Evolutionary conservation across 1,140 invertebrate genomes (phyloP), one percentile per base, ranked within the genome.

Genomic region (Babylonia areolata): DNA sequence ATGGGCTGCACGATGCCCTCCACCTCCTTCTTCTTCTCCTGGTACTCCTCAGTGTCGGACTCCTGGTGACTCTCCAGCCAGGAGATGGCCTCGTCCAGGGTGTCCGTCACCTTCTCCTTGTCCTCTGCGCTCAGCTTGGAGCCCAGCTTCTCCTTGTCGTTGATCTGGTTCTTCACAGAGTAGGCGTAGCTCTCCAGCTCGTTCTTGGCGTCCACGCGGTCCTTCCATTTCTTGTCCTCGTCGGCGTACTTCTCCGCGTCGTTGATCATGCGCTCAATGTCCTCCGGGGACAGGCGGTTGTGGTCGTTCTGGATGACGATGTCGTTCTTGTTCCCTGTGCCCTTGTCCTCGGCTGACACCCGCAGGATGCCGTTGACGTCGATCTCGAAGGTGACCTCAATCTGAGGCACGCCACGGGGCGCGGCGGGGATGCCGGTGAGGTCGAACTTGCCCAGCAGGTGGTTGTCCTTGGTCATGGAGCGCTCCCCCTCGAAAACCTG

Each of bases 401-500:
- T 99, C 95, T 99, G 98, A n/a, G 99, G 98, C 71, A 99, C 98
- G 86, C 99, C 99, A 93, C 99, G 96, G 5, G 98, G 98, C 75
- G 99, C 98, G 64, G 98, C 98, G 88, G 99, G 99, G 89, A 99
- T 99, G 79, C 98, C 99, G 87, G 98, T 99, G 37, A 99, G 95
- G 94, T 99, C 99, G 94, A 99, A 99, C 95, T 99, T 99, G 87
- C 98, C 98, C 46, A 99, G 95, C 82, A 98, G 95, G 95, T 99
- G 98, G 94, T 99, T 99, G 94, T 99, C 99, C 95, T 99, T 99
- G 87, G 99, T 99, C 99, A 99, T 99, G 46, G 99, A 98, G 93
- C 99, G 96, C 95, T 99, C 99, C 92, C 99, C 98, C 95, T 99
- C 98, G 93, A 97, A 99, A 0, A 99, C 98, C 95, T 99, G 98